Base-by-base conservation (phyloP, 2,797 vertebrate genomes). In the Tangara arthus region DNA sequence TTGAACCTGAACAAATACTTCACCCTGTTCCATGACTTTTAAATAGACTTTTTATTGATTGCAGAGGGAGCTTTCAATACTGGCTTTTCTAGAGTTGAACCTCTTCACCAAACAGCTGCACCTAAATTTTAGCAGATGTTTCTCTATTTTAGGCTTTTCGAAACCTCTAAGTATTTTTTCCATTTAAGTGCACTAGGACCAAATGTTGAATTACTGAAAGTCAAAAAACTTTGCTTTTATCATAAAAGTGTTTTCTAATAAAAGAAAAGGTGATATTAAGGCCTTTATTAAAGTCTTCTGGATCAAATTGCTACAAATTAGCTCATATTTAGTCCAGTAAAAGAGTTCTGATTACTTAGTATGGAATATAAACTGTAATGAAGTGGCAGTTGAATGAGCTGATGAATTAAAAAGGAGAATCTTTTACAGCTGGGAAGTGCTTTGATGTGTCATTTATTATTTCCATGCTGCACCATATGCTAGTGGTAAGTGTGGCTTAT, bases 41-140 rank as follows among this genome's bases (percentile, higher is more conserved):
- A 24, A 64, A 42, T 76, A 70, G 55, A 69, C 18, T 63, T 87
- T 66, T 92, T 83, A 84, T 79, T 87, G 91, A 50, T 91, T 77
- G 82, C 91, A 96, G 93, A 82, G 57, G 28, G 73, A 82, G 21
- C 28, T 80, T 94, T 93, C 69, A 68, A 18, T 53, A 68, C 55
- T 82, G 87, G 12, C 12, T 39, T 49, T 90, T 87, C 59, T 41
- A 63, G 84, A 18, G 4, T 46, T 55, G 72, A 76, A 94, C 71
- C 52, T 79, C 69, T 75, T 87, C 50, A 66, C 61, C 64, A 50
- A 81, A 87, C 91, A 96, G 91, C 93, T 97, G 94, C 60, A 77
- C 55, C 32, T 35, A 82, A 94, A 81, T 63, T 64, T 86, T 61
- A 53, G 85, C 95, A 97, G 83, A 94, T 95, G 93, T 90, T 93